Base-by-base conservation (phyloP, 2,113 vertebrate species). In the Pedetes capensis region DNA sequence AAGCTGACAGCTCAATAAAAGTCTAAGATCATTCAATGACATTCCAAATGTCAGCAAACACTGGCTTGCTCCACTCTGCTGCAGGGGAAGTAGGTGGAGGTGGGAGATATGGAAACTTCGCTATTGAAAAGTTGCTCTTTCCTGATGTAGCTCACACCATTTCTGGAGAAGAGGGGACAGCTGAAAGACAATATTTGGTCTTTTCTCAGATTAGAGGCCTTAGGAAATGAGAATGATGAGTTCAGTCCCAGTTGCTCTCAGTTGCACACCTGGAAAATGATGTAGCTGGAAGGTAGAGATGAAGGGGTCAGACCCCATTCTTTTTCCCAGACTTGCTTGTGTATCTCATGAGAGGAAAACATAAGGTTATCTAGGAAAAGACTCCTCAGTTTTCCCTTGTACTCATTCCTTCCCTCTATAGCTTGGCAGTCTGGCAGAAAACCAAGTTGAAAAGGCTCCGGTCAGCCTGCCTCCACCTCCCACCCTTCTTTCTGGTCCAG, bases 21-120 rank as follows among this genome's bases (percentile, higher is more conserved):
- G 96, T 95, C 94, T 91, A 97, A 96, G 97, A 98, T 98, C 96
- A 97, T 96, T 98, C 98, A 97, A 95, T 96, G 98, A 97, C 97
- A 98, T 98, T 98, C 98, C 97, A 98, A 98, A 98, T 98, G 97
- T 98, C 98, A 98, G 97, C 95, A 98, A 98, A 96, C 97, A 97
- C 91, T 10, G 55, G 96, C 96, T 96, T 71, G 82, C 44, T 89
- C 79, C 53, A 74, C 89, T 97, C 95, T 97, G 97, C 97, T 97
- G 96, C 42, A 91, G 85, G 95, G 94, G 83, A 98, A 95, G 80
- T 63, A 93, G 89, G 51, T 96, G 69, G 66, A 59, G 29, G 14
- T 0, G 0, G 84, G 64, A 91, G 91, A 96, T 32, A 55, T 29
- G n/a, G 72, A 93, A 93, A 76, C 61, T 55, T 76, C 49, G 87